Base-by-base conservation (phyloP, 1,140 invertebrate genomes). In the Matsumurasca onukii region DNA sequence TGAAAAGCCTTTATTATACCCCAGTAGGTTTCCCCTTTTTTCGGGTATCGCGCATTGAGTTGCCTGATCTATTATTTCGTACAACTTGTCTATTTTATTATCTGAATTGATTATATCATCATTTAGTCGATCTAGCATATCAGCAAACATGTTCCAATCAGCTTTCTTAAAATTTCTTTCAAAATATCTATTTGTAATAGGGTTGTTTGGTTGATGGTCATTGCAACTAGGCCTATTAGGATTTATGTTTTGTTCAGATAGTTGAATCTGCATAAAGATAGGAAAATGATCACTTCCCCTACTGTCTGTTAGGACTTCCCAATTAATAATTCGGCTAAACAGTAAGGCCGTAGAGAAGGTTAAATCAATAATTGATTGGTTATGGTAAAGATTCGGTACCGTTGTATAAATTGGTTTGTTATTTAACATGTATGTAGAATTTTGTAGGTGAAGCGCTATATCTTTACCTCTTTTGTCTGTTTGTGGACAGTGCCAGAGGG, bases 361-460 rank as follows among this genome's bases (percentile, higher is more conserved):
- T 9, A 51, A n/a, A n/a, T 51, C 49, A 9, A 51, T 51, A 20
- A 51, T n/a, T 51, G 49, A 51, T n/a, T 51, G 49, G n/a, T 22
- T 51, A n/a, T 51, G 49, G n/a, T 51, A 51, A 5, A 51, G 49
- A n/a, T 20, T 51, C 24, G 49, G 49, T n/a, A 51, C n/a, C 5
- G 49, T 51, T 12, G 49, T 51, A n/a, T 9, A 51, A n/a, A 22
- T 20, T 12, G 9, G 9, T 12, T 45, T 45, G 17, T 45, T 45
- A 45, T 12, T 17, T 17, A 45, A 12, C 9, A 45, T 45, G 34
- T 12, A 45, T 45, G 9, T n/a, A n/a, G 9, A 12, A 12, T 45
- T 9, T 12, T 9, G 17, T 12, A 12, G 17, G 9, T 45, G 9
- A 12, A 9, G 9, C 9, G 17, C n/a, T 45, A 45, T 45, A 45